These are phyloP conservation scores for Arctocebus calabarensis DNA, from an alignment of 2,797 vertebrate species.

Conservation along the genomic window DNA sequence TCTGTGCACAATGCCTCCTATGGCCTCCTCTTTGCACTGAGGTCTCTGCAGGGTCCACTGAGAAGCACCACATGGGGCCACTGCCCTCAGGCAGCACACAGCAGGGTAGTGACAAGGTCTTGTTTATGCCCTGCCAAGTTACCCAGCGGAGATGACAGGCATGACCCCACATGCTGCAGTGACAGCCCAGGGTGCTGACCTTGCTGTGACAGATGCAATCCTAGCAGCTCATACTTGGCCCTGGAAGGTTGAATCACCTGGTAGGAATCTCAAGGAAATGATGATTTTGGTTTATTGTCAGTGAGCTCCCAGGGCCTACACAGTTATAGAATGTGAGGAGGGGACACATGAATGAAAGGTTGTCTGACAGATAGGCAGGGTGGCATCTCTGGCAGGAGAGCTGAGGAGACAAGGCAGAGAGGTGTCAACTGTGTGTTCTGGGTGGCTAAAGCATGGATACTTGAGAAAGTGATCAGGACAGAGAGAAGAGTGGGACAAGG, in stretches of 20 bases:
- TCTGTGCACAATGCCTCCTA: background rate
- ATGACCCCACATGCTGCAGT: background rate
- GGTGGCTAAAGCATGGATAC: background rate
- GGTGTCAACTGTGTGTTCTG: background rate
- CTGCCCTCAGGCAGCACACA: background rate
- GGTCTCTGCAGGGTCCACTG: background rate
- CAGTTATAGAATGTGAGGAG: background rate
- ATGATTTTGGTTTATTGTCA: background rate
- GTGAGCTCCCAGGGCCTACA: background rate
- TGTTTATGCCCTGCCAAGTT: background rate
- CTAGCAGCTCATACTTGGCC: background rate
- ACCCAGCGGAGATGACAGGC: conserved; percentile 1
- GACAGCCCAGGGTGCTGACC: background rate
- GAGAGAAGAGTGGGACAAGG: background rate
- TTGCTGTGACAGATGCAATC: background rate
- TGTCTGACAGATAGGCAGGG: background rate
- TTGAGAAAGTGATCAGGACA: background rate
- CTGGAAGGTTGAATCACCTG: background rate
- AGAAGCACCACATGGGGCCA: background rate
- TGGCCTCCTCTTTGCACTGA: background rate
- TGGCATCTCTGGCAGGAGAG: background rate
- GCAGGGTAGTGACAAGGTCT: conserved; percentile 46
- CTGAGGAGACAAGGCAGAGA: background rate
- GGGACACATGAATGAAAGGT: background rate
- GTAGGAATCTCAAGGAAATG: background rate